Evolutionary conservation across 1,140 invertebrate genomes (phyloP).

Genomic region (Drosophila nebulosa): DNA sequence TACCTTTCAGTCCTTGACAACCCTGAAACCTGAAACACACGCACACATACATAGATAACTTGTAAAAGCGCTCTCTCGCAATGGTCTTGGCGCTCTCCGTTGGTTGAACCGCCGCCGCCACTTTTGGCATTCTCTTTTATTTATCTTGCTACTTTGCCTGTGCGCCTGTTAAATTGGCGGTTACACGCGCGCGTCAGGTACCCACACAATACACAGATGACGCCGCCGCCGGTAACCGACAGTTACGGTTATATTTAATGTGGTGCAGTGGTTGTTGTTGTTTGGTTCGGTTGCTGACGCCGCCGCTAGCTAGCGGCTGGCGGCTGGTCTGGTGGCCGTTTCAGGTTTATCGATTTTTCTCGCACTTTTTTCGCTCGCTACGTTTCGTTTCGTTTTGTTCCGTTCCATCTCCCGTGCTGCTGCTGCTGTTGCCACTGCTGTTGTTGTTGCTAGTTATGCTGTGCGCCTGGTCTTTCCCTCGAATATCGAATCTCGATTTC

Average conservation of each 20-base stretch:
- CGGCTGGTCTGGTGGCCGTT: neutral
- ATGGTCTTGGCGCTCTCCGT: neutral
- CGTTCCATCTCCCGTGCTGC: neutral
- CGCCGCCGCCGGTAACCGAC: constrained; percentile 21
- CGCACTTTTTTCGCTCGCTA: constrained; percentile 15
- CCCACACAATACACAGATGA: constrained; percentile 14
- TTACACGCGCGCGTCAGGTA: constrained; percentile 79
- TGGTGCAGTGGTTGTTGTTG: constrained; percentile 31
- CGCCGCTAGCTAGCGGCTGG: too few relatives aligned
- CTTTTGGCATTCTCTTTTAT: neutral
- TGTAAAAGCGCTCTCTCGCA: neutral
- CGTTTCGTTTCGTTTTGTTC: neutral
- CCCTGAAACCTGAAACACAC: neutral
- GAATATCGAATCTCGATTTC: constrained; percentile 81
- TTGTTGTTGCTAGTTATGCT: constrained; percentile 50
- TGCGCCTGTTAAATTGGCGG: constrained; percentile 80
- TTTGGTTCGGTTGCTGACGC: constrained; percentile 24
- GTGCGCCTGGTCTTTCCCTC: constrained; percentile 80
- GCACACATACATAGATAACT: neutral
- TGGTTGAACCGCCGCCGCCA: constrained; percentile 14
- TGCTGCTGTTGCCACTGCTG: constrained; percentile 15
- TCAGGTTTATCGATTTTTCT: constrained; percentile 61
- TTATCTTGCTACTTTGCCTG: constrained; percentile 55
- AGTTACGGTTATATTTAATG: constrained; percentile 5
- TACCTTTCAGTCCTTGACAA: neutral